These are phyloP conservation scores for Monopis laevigella DNA, from an alignment of 2,888 invertebrate species.

Conservation along the genomic window DNA sequence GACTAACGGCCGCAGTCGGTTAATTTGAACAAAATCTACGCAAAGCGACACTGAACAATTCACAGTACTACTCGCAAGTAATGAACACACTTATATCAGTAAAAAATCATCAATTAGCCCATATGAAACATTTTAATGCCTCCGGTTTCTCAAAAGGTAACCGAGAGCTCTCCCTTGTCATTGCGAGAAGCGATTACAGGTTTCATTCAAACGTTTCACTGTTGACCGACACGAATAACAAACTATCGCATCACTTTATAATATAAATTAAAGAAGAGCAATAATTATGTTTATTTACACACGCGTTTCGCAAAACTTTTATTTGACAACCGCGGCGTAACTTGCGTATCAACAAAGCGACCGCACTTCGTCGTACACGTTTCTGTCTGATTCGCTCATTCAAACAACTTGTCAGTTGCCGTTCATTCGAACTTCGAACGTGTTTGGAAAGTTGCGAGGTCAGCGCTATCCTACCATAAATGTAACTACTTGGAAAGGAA, in stretches of 20 bases:
- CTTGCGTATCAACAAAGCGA: constrained; percentile 65
- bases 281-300: constrained; percentile 62
- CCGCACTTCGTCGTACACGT: constrained; percentile 67
- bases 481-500: constrained; percentile 3
- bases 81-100: constrained; percentile 59
- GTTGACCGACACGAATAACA: constrained; percentile 50
- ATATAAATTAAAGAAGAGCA: constrained; percentile 48
- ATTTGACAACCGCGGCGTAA: constrained; percentile 53
- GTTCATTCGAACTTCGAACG: constrained; percentile 13
- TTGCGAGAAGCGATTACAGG: constrained; percentile 64
- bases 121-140: constrained; percentile 64
- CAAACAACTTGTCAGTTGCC: too few relatives aligned
- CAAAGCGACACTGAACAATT: constrained; percentile 55
- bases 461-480: constrained; percentile 11
- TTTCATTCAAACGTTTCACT: constrained; percentile 53
- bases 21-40: constrained; percentile 34
- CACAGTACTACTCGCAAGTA: constrained; percentile 60
- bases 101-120: constrained; percentile 56
- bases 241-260: constrained; percentile 60
- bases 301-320: constrained; percentile 50
- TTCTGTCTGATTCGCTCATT: constrained; percentile 32
- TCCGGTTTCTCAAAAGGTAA: constrained; percentile 63
- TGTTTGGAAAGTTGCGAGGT: constrained; percentile 13
- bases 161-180: constrained; percentile 64
- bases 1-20: constrained; percentile 35